phyloP scores from a whole-genome alignment of 2,113 vertebrate genomes.

The Zeus faber region DNA sequence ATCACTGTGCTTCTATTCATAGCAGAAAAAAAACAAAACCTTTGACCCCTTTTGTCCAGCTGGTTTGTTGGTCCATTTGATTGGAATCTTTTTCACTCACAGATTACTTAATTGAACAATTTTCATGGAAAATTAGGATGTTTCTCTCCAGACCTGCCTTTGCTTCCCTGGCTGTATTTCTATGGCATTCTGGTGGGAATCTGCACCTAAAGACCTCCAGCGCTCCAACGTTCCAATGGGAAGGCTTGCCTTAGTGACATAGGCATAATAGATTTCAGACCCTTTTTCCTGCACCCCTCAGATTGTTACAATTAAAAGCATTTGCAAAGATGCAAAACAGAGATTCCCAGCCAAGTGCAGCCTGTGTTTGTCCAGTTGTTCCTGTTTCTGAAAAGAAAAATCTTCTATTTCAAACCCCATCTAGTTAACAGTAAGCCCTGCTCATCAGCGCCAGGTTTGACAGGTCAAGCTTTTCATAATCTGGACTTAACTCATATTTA shows the following conservation, averaged over 20 bases:
- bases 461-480: conserved; percentile 44
- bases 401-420: not conserved
- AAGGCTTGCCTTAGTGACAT: conserved; percentile 49
- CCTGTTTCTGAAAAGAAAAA: not conserved
- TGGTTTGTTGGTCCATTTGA: conserved; percentile 51
- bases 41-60: conserved; percentile 70
- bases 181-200: conserved; percentile 59
- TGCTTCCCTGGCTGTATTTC: conserved; percentile 29
- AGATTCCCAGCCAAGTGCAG: conserved; percentile 41
- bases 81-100: conserved; percentile 53
- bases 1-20: conserved; percentile 65
- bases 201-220: conserved; percentile 31
- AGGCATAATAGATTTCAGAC: conserved; percentile 56
- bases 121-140: conserved; percentile 59
- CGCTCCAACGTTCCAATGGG: conserved; percentile 41
- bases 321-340: conserved; percentile 52
- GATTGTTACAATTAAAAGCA: conserved; percentile 57
- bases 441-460: conserved; percentile 30
- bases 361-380: conserved; percentile 27
- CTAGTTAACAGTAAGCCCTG: conserved; percentile 37
- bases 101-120: conserved; percentile 67
- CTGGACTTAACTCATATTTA: conserved; percentile 48
- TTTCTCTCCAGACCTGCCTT: conserved; percentile 37
- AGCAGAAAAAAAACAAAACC: conserved; percentile 67
- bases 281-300: conserved; percentile 36